phyloP scores from a whole-genome alignment of 2,113 vertebrate genomes.

The Mormyrus iriodes region DNA sequence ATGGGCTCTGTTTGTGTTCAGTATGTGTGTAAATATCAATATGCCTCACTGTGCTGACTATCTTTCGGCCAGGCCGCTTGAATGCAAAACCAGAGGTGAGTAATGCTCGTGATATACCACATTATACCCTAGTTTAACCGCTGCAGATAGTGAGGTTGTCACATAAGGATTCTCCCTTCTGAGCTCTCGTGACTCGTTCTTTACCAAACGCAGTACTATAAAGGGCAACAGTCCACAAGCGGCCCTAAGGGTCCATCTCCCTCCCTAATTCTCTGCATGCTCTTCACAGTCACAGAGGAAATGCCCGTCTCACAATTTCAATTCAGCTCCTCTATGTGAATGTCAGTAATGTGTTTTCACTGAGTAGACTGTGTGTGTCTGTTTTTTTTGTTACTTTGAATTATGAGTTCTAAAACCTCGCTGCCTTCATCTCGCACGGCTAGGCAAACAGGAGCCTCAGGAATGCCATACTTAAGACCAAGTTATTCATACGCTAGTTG shows the following conservation, averaged over 20 bases:
- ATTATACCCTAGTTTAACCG: neutral
- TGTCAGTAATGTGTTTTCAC: neutral
- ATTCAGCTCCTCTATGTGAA: neutral
- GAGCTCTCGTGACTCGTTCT: neutral
- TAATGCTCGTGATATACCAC: neutral
- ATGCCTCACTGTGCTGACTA: neutral
- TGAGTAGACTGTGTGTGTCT: neutral
- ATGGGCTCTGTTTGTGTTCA: neutral
- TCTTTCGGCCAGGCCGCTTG: neutral
- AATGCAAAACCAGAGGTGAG: neutral
- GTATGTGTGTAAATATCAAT: neutral
- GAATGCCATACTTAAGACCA: neutral
- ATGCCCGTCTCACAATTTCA: neutral
- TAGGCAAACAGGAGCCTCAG: neutral
- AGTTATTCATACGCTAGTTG: neutral
- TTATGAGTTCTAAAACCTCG: neutral
- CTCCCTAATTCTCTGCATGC: slow-evolving; percentile 31
- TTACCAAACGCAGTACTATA: neutral
- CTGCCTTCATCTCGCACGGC: neutral
- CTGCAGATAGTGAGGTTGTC: neutral
- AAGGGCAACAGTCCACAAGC: neutral
- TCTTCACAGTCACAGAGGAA: slow-evolving; percentile 1
- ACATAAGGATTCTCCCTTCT: neutral
- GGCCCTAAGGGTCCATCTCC: neutral
- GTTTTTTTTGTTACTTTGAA: neutral